A percentile compares a stretch with the other conserved stretches of the same genome.
phyloP scores from a whole-genome alignment of 2,888 invertebrate genomes.

The Drosophila paranaensis region DNA sequence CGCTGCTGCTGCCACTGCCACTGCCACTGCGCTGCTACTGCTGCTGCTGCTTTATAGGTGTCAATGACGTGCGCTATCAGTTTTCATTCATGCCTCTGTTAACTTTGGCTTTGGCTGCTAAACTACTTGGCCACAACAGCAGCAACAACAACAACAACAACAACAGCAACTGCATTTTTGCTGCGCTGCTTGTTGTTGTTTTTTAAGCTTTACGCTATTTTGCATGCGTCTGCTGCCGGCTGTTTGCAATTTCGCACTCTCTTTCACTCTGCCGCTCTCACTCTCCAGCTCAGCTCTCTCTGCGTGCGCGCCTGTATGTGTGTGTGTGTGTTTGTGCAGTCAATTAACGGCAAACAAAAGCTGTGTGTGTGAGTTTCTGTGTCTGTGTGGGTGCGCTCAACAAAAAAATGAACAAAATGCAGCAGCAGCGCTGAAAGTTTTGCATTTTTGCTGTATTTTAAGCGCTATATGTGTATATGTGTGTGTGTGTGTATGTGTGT shows the following conservation, averaged over 20 bases:
- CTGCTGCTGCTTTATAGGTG: slow-evolving; percentile 59
- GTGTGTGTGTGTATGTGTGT: slow-evolving; percentile 13
- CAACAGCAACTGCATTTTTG: slow-evolving; percentile 22
- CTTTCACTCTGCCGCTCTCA: slow-evolving; percentile 3
- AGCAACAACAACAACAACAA: slow-evolving; percentile 14
- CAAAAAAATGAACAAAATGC: slow-evolving; percentile 44
- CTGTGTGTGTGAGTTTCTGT: slow-evolving; percentile 29
- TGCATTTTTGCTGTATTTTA: slow-evolving; percentile 54
- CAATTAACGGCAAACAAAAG: slow-evolving; percentile 76
- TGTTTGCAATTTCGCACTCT: slow-evolving; percentile 33
- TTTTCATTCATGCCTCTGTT: slow-evolving; percentile 70
- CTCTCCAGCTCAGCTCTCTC: background rate
- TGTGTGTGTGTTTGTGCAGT: slow-evolving; percentile 61
- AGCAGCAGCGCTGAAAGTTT: slow-evolving; percentile 56
- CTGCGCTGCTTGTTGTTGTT: slow-evolving; percentile 25
- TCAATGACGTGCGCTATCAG: slow-evolving; percentile 79
- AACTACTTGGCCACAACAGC: slow-evolving; percentile 37
- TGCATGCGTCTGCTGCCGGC: slow-evolving; percentile 54
- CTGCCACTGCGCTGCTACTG: too few relatives aligned
- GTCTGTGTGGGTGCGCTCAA: slow-evolving; percentile 30
- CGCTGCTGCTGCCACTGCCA: slow-evolving; percentile 1
- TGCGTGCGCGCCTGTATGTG: slow-evolving; percentile 8
- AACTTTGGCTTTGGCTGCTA: slow-evolving; percentile 48
- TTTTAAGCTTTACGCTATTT: slow-evolving; percentile 33
- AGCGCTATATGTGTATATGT: slow-evolving; percentile 15